Conservation (phyloP, 2,113 vertebrate species). For the Probosciger aterrimus region DNA sequence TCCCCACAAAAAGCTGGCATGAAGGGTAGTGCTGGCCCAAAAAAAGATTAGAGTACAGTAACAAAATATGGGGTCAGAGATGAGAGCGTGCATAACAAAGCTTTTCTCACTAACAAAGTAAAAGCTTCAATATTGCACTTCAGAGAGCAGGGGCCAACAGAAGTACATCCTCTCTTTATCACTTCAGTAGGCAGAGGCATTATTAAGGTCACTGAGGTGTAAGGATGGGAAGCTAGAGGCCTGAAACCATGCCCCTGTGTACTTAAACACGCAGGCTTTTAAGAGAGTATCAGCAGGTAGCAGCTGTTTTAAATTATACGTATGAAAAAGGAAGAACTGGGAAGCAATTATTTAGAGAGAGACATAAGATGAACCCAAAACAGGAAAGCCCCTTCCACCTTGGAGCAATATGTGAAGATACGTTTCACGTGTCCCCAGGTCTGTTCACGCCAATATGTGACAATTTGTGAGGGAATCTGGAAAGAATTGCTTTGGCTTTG, state of each 20-base stretch:
- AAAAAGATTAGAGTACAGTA: background rate
- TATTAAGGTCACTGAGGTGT: conserved; percentile 55
- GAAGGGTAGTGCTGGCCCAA: background rate
- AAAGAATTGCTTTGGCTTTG: background rate
- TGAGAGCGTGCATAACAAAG: conserved; percentile 3
- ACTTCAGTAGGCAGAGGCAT: conserved; percentile 44
- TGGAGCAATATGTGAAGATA: background rate
- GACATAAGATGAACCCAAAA: background rate
- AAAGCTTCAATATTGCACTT: conserved; percentile 51
- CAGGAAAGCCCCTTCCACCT: background rate
- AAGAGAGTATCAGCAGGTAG: background rate
- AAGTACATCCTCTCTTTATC: conserved; percentile 40
- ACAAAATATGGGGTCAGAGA: background rate
- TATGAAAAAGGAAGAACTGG: background rate
- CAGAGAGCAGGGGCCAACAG: conserved; percentile 4
- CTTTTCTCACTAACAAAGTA: conserved; percentile 45
- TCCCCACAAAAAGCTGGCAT: background rate
- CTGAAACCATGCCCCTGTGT: conserved; percentile 9
- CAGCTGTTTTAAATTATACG: background rate
- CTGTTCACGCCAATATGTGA: background rate
- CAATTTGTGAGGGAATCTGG: background rate
- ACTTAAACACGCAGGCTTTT: background rate
- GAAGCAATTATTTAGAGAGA: conserved; percentile 1
- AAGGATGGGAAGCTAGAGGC: conserved; percentile 32
- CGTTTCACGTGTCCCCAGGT: background rate